Percentiles rank a stretch among this genome's conserved stretches.
These are phyloP conservation scores for Apamea crenata DNA, from an alignment of 2,888 invertebrate species.

Conservation along the genomic window DNA sequence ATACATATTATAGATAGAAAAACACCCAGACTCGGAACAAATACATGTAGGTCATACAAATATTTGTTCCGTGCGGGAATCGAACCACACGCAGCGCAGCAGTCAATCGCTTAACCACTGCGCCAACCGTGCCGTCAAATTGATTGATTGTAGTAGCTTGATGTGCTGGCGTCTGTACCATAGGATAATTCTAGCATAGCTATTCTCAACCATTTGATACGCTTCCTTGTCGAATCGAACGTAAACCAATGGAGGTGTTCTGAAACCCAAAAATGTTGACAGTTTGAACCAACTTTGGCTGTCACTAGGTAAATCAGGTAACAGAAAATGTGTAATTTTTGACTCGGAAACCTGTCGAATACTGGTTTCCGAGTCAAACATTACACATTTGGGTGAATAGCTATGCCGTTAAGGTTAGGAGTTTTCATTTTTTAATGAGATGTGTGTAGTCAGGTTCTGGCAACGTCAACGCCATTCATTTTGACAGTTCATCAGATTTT, in stretches of 20 bases:
- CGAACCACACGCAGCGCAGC: too few relatives aligned
- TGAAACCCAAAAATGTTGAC: neutral
- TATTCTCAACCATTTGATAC: neutral
- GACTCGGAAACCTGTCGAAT: neutral
- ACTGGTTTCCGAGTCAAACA: too few relatives aligned
- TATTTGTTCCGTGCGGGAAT: too few relatives aligned
- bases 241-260: neutral
- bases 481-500: neutral
- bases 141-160: too few relatives aligned
- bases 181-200: neutral
- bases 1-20: too few relatives aligned
- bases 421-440: neutral
- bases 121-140: too few relatives aligned
- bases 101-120: too few relatives aligned
- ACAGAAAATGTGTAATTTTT: neutral
- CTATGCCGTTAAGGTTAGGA: neutral
- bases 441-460: neutral
- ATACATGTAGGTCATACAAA: too few relatives aligned
- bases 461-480: neutral
- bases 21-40: too few relatives aligned
- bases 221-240: neutral
- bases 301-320: neutral
- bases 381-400: too few relatives aligned
- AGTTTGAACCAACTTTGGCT: neutral
- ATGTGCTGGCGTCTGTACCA: too few relatives aligned